These are phyloP conservation scores for Tragelaphus strepsiceros DNA, from an alignment of 2,113 vertebrate species.

Conservation along the genomic window DNA sequence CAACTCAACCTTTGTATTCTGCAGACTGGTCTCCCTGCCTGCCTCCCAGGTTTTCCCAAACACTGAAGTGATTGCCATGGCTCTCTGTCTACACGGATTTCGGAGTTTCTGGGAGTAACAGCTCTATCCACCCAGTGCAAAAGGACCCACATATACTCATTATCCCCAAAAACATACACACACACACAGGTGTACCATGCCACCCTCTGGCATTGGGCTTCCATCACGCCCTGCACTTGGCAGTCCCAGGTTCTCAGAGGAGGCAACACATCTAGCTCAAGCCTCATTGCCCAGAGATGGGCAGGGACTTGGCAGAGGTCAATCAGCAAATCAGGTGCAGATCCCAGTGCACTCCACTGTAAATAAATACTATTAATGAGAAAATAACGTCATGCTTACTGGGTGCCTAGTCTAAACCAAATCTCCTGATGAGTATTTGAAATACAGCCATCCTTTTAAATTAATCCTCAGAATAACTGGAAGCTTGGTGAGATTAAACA, in stretches of 20 bases:
- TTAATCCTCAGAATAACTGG: background rate
- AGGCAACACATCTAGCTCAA: background rate
- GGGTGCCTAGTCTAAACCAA: background rate
- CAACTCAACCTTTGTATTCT: background rate
- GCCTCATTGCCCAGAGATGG: background rate
- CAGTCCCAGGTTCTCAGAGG: background rate
- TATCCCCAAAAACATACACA: background rate
- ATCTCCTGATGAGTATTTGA: background rate
- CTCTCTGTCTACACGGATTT: background rate
- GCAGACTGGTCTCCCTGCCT: background rate
- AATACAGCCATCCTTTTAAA: background rate
- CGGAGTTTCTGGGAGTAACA: background rate
- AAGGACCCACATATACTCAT: background rate
- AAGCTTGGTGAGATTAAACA: background rate
- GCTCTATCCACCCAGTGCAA: background rate
- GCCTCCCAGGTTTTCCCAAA: background rate
- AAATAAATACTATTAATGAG: background rate
- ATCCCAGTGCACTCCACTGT: accelerated
- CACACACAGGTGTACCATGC: background rate
- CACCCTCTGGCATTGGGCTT: no score
- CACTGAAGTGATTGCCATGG: no score
- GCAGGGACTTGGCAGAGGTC: background rate
- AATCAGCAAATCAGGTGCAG: background rate
- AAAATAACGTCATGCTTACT: background rate
- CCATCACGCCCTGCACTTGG: accelerated